phyloP scores from a whole-genome alignment of 1,140 invertebrate genomes.

The Euwallacea similis region DNA sequence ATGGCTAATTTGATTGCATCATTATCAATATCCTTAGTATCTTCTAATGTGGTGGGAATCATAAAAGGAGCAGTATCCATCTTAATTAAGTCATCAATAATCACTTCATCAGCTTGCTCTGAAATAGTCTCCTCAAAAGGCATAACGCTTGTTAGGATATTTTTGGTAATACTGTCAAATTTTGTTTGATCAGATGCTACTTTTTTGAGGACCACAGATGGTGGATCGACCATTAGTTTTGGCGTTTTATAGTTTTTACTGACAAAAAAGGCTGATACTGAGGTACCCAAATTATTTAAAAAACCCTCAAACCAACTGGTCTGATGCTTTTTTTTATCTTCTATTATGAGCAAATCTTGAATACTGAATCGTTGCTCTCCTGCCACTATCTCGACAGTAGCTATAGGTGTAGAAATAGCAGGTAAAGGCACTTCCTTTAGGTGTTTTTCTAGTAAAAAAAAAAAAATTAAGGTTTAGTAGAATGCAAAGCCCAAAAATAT shows the following conservation, averaged over 20 bases:
- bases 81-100: not conserved
- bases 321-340: constrained; percentile 35
- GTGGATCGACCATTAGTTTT: constrained; percentile 3
- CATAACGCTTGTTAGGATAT: not conserved
- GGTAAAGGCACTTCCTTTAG: not conserved
- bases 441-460: not conserved
- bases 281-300: constrained; percentile 42
- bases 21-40: not conserved
- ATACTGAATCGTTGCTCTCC: constrained; percentile 33
- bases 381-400: constrained; percentile 38
- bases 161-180: no score
- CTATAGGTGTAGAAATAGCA: not conserved
- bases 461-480: no score
- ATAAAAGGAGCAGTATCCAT: not conserved
- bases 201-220: constrained; percentile 24
- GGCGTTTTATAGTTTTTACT: constrained; percentile 15
- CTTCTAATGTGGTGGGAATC: not conserved
- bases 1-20: constrained; percentile 20
- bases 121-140: not conserved
- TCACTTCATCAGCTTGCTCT: not conserved
- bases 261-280: constrained; percentile 37
- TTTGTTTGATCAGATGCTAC: not conserved
- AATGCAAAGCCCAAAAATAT: no score
- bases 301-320: constrained; percentile 31
- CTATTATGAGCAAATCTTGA: constrained; percentile 39